Evolutionary conservation across 2,888 invertebrate genomes (phyloP).

Genomic region (Lycocerus yunnanus): DNA sequence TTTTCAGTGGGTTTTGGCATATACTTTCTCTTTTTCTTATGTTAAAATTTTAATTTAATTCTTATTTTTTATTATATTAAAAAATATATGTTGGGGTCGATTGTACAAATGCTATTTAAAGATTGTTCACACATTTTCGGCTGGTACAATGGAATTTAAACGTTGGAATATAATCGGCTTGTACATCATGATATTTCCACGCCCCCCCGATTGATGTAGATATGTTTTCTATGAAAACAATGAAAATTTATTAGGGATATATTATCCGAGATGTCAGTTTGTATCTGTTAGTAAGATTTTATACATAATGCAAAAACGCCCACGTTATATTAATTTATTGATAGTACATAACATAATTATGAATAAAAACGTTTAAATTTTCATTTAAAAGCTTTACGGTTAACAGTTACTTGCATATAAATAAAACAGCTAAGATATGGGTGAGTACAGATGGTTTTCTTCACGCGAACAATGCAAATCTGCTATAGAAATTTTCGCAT

Average conservation of each 20-base stretch:
- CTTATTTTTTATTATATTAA: too few species aligned
- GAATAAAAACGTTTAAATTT: not conserved
- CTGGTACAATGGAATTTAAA: not conserved
- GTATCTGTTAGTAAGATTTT: not conserved
- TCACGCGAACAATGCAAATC: slow-evolving; percentile 12
- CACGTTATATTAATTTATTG: not conserved
- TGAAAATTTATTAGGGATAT: not conserved
- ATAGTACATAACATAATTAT: not conserved
- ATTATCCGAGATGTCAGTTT: not conserved
- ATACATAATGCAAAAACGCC: not conserved
- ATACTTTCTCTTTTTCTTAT: too few species aligned
- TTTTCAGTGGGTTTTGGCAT: too few species aligned
- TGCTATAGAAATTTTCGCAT: slow-evolving; percentile 13
- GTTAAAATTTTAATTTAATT: too few species aligned
- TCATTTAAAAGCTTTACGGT: slow-evolving; percentile 9
- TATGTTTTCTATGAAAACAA: not conserved
- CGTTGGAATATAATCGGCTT: not conserved
- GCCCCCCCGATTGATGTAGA: not conserved
- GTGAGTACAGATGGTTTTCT: slow-evolving; percentile 17
- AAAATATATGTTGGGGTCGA: not conserved
- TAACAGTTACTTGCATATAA: slow-evolving; percentile 13
- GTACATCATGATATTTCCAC: not conserved
- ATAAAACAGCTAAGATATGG: slow-evolving; percentile 19
- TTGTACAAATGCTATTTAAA: not conserved
- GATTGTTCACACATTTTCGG: not conserved